Conservation (phyloP, 2,113 vertebrate species). For the Rhinoptilus africanus region DNA sequence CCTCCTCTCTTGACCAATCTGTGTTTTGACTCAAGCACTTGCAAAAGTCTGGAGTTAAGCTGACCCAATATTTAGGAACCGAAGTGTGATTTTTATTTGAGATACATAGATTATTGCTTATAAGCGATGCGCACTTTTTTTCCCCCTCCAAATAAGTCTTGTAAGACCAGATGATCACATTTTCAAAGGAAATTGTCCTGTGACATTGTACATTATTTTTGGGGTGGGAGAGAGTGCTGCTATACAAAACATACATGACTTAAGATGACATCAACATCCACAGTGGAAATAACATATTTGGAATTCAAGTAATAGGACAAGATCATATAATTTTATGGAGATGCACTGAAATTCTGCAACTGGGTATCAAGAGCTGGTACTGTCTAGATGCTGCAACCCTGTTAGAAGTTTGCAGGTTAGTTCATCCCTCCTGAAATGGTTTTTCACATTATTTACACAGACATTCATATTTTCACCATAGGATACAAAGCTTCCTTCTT, state of each 20-base stretch:
- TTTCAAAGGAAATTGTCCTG: neutral
- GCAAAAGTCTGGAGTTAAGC: neutral
- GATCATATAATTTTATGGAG: neutral
- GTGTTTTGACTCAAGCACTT: neutral
- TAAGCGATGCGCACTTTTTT: neutral
- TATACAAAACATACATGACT: neutral
- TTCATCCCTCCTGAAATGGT: neutral
- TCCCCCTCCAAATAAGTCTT: neutral
- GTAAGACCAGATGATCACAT: neutral
- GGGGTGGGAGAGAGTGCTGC: neutral
- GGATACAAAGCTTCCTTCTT: neutral
- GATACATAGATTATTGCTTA: neutral
- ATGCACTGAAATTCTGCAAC: neutral
- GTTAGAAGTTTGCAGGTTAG: neutral
- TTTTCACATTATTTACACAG: neutral
- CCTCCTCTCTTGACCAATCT: neutral
- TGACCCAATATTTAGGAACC: neutral
- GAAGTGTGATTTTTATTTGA: neutral
- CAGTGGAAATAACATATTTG: neutral
- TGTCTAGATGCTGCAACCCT: neutral
- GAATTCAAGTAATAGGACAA: neutral
- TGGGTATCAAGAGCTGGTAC: neutral
- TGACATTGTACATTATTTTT: neutral
- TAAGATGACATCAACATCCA: neutral
- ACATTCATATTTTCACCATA: neutral